Conservation (phyloP, 2,797 vertebrate species). For the Gymnoscopelus braueri region DNA sequence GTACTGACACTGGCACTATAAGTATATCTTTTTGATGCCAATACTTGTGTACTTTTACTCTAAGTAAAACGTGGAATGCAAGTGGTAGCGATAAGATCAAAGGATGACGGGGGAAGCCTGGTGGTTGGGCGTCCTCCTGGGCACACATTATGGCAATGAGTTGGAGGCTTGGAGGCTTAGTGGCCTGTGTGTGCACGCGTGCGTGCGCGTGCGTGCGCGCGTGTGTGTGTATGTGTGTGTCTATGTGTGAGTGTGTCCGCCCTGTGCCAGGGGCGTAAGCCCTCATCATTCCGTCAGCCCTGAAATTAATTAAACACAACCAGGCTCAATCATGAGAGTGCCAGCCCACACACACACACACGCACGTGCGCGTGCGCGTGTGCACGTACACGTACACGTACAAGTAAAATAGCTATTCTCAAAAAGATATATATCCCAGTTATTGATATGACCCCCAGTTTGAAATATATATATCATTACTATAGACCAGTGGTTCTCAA, state of each 20-base stretch:
- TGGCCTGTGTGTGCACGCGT: constrained; percentile 38
- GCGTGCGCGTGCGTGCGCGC: neutral
- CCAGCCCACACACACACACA: constrained; percentile 14
- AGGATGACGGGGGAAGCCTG: constrained; percentile 50
- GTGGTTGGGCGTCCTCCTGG: constrained; percentile 71
- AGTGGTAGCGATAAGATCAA: constrained; percentile 76
- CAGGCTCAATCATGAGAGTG: constrained; percentile 68
- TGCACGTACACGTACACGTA: no score
- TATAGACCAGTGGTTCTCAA: no score
- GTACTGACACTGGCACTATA: no score
- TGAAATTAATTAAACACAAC: constrained; percentile 80
- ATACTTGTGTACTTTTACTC: no score
- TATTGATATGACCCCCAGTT: neutral
- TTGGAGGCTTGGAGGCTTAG: constrained; percentile 79
- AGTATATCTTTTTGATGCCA: no score
- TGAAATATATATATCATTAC: neutral
- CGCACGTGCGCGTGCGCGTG: no score
- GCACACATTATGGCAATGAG: constrained; percentile 82
- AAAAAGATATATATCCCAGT: no score
- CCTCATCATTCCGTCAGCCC: constrained; percentile 77
- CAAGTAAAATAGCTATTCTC: neutral
- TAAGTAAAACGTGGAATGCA: no score
- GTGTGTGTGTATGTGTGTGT: neutral
- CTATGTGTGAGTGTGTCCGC: constrained; percentile 46
- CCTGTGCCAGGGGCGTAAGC: constrained; percentile 72